These are phyloP conservation scores for Tipula unca DNA, from an alignment of 2,888 invertebrate genomes.

Conservation along the genomic window DNA sequence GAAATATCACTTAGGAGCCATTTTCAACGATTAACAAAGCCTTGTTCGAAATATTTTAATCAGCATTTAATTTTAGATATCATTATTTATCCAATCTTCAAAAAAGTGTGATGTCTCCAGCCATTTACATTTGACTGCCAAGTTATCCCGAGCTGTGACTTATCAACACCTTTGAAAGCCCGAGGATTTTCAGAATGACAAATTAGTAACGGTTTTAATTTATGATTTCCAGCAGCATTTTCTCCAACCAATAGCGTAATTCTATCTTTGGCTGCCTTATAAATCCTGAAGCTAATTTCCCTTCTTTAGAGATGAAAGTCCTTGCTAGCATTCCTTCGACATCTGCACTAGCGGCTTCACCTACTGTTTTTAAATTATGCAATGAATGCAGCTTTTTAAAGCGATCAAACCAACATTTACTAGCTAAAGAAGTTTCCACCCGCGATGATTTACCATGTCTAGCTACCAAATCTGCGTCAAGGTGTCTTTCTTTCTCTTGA, in stretches of 20 bases:
- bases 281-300: neutral
- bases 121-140: neutral
- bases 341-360: neutral
- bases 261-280: neutral
- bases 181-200: neutral
- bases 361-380: neutral
- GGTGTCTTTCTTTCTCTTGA: too few species aligned
- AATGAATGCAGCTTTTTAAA: neutral
- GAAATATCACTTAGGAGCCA: neutral
- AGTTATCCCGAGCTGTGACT: too few species aligned
- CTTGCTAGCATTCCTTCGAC: neutral
- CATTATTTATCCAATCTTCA: neutral
- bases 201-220: neutral
- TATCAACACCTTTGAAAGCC: neutral
- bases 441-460: neutral
- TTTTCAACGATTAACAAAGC: neutral
- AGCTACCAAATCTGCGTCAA: too few species aligned
- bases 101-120: neutral
- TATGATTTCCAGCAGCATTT: neutral
- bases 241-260: neutral
- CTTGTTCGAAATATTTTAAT: neutral
- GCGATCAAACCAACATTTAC: neutral
- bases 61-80: neutral
- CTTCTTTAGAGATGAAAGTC: neutral
- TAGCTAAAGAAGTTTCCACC: neutral